Percentiles rank a stretch among this genome's conserved stretches.
phyloP scores from a whole-genome alignment of 2,888 invertebrate genomes.

The Orthosia gracilis region DNA sequence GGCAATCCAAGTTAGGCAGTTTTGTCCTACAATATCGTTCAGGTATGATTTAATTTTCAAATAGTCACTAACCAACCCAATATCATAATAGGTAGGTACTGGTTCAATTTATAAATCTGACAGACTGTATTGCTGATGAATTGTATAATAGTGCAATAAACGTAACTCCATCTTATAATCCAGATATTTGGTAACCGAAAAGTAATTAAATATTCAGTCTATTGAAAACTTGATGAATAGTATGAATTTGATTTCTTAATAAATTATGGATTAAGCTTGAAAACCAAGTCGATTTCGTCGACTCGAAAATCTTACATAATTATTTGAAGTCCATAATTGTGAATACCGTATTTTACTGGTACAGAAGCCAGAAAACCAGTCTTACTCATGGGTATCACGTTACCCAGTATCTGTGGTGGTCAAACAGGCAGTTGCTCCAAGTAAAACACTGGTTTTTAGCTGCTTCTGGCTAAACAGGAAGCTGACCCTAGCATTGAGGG shows the following conservation, averaged over 20 bases:
- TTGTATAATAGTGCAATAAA: slow-evolving; percentile 25
- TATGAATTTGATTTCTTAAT: slow-evolving; percentile 25
- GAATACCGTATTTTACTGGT: not conserved
- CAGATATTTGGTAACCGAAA: slow-evolving; percentile 22
- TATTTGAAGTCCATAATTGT: not conserved
- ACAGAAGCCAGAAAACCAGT: not conserved
- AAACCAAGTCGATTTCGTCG: slow-evolving; percentile 14
- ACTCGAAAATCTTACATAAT: slow-evolving; percentile 4
- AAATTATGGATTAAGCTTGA: slow-evolving; percentile 31
- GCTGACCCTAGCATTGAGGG: no score
- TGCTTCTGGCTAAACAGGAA: no score
- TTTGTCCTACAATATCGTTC: not conserved
- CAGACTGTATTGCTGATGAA: slow-evolving; percentile 4
- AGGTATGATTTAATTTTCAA: no score
- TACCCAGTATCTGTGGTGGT: not conserved
- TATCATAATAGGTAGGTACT: slow-evolving; percentile 6
- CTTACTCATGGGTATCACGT: not conserved
- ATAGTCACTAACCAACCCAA: no score
- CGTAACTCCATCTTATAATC: not conserved
- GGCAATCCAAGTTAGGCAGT: not conserved
- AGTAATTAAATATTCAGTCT: slow-evolving; percentile 6
- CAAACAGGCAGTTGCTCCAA: no score
- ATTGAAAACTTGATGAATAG: slow-evolving; percentile 31
- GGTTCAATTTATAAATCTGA: slow-evolving; percentile 20
- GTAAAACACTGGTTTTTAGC: no score